These are phyloP conservation scores for Drosophila paulistorum DNA, from an alignment of 1,140 invertebrate genomes.

Conservation along the genomic window DNA sequence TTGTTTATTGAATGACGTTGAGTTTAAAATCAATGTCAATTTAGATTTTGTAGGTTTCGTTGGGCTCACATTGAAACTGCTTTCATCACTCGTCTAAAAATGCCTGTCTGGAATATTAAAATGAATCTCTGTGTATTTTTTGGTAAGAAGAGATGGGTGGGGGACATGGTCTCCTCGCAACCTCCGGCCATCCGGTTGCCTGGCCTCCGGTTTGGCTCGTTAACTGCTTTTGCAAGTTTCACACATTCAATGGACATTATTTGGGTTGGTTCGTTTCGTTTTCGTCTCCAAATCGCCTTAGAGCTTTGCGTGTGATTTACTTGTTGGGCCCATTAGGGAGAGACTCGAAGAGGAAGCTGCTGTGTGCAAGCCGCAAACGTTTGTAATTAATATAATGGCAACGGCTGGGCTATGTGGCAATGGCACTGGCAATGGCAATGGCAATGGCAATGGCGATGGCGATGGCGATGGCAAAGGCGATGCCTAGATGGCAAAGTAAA, in stretches of 20 bases:
- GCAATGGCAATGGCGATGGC: conserved; percentile 25
- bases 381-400: conserved; percentile 81
- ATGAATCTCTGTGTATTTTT: conserved; percentile 45
- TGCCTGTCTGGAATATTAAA: conserved; percentile 55
- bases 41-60: not conserved
- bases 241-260: conserved; percentile 61
- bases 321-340: conserved; percentile 76
- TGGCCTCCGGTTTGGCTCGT: conserved; percentile 60
- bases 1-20: not conserved
- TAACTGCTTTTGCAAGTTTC: conserved; percentile 56
- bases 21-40: not conserved
- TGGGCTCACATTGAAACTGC: not conserved
- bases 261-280: conserved; percentile 35
- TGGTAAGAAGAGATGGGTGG: not conserved
- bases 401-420: conserved; percentile 50
- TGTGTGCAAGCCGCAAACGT: conserved; percentile 64
- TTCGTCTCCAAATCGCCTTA: conserved; percentile 70
- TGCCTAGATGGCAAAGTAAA: conserved; percentile 43
- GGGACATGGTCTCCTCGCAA: not conserved
- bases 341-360: conserved; percentile 11
- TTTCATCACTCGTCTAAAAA: conserved; percentile 31
- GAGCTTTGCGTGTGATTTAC: conserved; percentile 80
- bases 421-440: not conserved
- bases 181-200: not conserved
- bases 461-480: conserved; percentile 29